Conservation (phyloP, 2,113 vertebrate species). For the Formicarius rufipectus region DNA sequence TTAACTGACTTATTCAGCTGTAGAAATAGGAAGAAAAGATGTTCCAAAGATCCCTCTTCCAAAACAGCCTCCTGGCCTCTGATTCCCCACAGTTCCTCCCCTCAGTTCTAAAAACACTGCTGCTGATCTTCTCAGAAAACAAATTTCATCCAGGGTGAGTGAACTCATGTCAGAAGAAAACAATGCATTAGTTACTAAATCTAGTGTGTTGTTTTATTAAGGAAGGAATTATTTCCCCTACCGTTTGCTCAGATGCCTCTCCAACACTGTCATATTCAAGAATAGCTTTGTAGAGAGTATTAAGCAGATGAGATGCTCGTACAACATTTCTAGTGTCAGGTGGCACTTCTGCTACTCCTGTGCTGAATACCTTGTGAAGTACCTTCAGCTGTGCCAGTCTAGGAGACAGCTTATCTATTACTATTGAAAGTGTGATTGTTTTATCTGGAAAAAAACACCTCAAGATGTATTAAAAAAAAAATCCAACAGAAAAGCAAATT, state of each 20-base stretch:
- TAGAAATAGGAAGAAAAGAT: background rate
- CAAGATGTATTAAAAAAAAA: background rate
- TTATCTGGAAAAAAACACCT: conserved; percentile 75
- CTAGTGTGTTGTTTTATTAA: background rate
- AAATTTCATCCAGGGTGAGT: background rate
- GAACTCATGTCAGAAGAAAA: background rate
- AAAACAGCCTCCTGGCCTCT: background rate
- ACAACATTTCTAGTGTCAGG: conserved; percentile 93
- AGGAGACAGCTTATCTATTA: conserved; percentile 86
- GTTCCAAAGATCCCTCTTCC: background rate
- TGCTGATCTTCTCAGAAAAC: background rate
- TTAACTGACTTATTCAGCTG: background rate
- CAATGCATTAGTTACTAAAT: background rate
- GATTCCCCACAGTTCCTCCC: background rate
- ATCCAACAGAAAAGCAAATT: background rate
- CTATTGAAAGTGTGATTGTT: conserved; percentile 88
- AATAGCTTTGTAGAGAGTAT: conserved; percentile 96
- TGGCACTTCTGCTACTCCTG: conserved; percentile 94
- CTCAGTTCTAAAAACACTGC: background rate
- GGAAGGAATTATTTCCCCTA: conserved; percentile 61
- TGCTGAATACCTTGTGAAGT: conserved; percentile 93
- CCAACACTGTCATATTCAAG: conserved; percentile 94
- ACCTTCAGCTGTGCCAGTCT: conserved; percentile 92
- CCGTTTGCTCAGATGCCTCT: conserved; percentile 93
- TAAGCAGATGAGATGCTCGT: conserved; percentile 93